Evolutionary conservation across 2,113 vertebrate species (phyloP).

Genomic region (Seriola dumerili): DNA sequence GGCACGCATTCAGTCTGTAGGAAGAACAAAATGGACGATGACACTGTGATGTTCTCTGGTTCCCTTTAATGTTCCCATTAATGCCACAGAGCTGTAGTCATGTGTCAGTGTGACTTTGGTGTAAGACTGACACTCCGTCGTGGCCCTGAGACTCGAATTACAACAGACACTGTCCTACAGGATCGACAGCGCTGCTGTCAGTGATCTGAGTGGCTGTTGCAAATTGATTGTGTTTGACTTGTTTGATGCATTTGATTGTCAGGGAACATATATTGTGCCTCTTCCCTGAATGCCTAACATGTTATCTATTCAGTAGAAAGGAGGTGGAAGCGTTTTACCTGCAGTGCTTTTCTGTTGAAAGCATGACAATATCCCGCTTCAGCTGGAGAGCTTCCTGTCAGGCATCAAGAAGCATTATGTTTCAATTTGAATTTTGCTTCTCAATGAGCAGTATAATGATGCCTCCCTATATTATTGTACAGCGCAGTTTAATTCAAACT

Average conservation of each 20-base stretch:
- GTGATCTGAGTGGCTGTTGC: conserved; percentile 40
- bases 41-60: conserved; percentile 38
- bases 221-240: conserved; percentile 66
- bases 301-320: neutral
- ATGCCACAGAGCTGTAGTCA: conserved; percentile 29
- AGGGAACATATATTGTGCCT: conserved; percentile 37
- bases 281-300: conserved; percentile 14
- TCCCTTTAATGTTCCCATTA: conserved; percentile 52
- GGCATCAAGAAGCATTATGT: neutral
- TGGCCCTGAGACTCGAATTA: conserved; percentile 45
- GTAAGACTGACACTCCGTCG: conserved; percentile 47
- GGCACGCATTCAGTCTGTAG: neutral
- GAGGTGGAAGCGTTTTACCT: conserved; percentile 13
- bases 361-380: neutral
- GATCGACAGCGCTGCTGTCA: conserved; percentile 47
- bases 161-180: conserved; percentile 46
- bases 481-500: conserved; percentile 35
- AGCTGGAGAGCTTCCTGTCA: neutral
- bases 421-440: conserved; percentile 8
- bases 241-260: conserved; percentile 58
- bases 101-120: conserved; percentile 57
- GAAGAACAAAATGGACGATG: conserved; percentile 56
- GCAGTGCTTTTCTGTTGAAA: conserved; percentile 1
- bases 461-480: neutral
- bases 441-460: neutral